Base-by-base conservation (phyloP, 2,888 invertebrate species). In the Microdon myrmicae region DNA sequence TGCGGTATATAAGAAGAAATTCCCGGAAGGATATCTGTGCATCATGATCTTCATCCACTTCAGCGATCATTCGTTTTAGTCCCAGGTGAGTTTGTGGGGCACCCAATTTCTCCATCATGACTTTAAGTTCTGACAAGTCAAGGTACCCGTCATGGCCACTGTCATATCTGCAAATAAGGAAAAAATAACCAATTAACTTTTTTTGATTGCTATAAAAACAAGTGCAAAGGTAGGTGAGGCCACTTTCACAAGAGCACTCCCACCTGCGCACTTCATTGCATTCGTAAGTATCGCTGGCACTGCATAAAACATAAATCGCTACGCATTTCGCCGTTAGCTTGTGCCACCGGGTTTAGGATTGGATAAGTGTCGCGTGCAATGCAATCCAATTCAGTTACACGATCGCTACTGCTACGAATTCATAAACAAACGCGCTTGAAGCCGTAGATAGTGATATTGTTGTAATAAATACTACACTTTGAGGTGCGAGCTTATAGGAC, bases 21-120 rank as follows among this genome's bases (percentile, higher is more conserved):
- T 97, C 96, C 74, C 96, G 86, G 79, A 96, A 96, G 71, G 92
- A 94, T 71, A 97, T 92, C 75, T 87, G 87, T 64, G 87, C 88
- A 78, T 94, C 93, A 25, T 86, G 84, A 74, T 94, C 93, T 76
- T 92, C 93, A 75, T 93, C 93, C 3, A 93, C 91, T 79, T 93
- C 93, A 61, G 90, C 86, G 73, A 97, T 97, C 95, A 97, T 96
- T 23, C 88, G 89, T 79, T 97, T 97, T 16, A 97, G 84, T 0
- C 93, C 93, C 44, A 97, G 83, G 80, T 97, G 96, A 0, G 97
- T 97, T 81, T 97, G 97, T 8, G 97, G 96, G 2, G 93, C 95
- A 6, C 93, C 94, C 48, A 97, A 81, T 60, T 92, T 89, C 80
- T 97, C 97, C 96, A 96, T 96, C 95, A 96, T 96, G 16, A 90